Conservation (phyloP, 2,113 vertebrate species). For the Galeopterus variegatus region DNA sequence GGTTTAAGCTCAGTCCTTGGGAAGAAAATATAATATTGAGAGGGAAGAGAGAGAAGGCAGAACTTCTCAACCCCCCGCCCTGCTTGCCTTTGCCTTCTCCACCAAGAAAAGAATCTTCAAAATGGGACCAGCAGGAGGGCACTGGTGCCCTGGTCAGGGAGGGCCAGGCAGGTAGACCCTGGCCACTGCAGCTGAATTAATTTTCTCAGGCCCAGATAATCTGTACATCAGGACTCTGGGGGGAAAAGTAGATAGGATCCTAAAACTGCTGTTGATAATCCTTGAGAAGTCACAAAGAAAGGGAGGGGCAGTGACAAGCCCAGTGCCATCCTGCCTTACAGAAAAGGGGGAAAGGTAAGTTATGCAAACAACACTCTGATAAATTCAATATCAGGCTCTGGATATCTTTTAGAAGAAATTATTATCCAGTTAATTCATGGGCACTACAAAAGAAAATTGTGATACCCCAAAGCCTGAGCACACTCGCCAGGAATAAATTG, state of each 20-base stretch:
- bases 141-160: not conserved
- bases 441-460: constrained; percentile 35
- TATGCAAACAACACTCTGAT: not conserved
- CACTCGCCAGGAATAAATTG: not conserved
- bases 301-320: not conserved
- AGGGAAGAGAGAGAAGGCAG: not conserved
- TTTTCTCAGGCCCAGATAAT: not conserved
- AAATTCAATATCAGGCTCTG: not conserved
- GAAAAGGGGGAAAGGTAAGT: not conserved
- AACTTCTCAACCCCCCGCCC: not conserved
- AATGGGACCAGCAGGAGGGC: not conserved
- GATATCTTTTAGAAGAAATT: constrained; percentile 11
- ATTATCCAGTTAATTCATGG: not conserved
- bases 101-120: not conserved
- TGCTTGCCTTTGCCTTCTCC: not conserved
- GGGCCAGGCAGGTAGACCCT: not conserved
- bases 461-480: not conserved
- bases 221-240: not conserved
- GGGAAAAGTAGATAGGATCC: not conserved
- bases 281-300: not conserved
- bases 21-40: not conserved
- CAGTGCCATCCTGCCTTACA: not conserved
- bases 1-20: not conserved
- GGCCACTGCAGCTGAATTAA: not conserved
- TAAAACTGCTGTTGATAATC: not conserved